Base-by-base conservation (phyloP, 2,888 invertebrate genomes). In the Andricus curvator region DNA sequence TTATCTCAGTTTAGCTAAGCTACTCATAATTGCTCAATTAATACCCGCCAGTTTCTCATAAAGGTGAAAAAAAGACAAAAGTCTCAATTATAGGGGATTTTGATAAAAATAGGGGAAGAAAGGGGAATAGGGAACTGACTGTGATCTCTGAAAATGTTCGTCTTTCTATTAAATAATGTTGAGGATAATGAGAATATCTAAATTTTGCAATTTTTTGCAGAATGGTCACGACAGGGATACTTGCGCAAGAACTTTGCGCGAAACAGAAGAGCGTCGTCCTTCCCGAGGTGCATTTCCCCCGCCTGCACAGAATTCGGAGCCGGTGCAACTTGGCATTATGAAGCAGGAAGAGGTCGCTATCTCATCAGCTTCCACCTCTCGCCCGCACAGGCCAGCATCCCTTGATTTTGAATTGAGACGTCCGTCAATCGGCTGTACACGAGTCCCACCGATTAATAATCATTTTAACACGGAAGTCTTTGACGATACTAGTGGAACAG, bases 211-310 rank as follows among this genome's bases (percentile, higher is more conserved):
- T 48, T 78, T 76, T 79, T 92, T 92, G 81, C 91, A 92, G 92
- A 92, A 92, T 88, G 90, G 91, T 81, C 90, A 90, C 89, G 94
- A 94, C 89, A 93, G 89, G 83, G 91, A 92, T 88, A 89, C 88
- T 90, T 92, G 93, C 85, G 90, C 92, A 83, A 88, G 90, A 84
- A 91, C 90, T 80, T 88, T 92, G 67, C 91, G 90, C 60, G 90
- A 89, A 84, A 88, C 90, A 65, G 92, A 92, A 85, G 89, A 92
- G 44, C 89, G 90, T 81, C 90, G 92, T 79, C 91, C 91, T 74
- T 90, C 94, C 87, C 93, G 94, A 84, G 94, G 94, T 91, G 94
- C 94, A 91, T 94, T 94, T 92, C 94, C 86, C 90, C 94, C 90
- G 81, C 92, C 85, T 91, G 93, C 89, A 41, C 89, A 89, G 77